Evolutionary conservation across 2,113 vertebrate species (phyloP), one percentile per base, ranked within the genome.

Genomic region (Mohoua ochrocephala): DNA sequence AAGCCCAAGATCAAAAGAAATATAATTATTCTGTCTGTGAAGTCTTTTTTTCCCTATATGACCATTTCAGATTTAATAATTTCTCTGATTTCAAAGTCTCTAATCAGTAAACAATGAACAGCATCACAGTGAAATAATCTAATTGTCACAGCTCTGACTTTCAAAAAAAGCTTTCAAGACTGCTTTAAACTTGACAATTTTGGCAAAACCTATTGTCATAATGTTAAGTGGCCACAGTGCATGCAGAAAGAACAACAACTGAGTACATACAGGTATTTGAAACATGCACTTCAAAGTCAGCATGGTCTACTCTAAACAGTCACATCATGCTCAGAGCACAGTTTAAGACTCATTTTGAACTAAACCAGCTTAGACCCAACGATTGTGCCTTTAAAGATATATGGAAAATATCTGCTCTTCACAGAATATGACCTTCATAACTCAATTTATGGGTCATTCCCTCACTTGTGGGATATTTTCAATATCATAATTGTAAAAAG

Each of bases 381-480:
- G 64, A 84, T 84, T 95, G 74, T 87, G 78, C 31, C 37, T 95
- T 93, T 93, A 63, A 59, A 95, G 69, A 95, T 97, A 86, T 71
- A 91, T 76, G 59, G 53, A 81, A 97, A 93, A 92, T 85, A 86
- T 89, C 45, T 79, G 59, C 75, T 93, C 59, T 87, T 90, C 88
- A 22, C 28, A 96, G 94, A 88, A 57, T 82, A 91, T 91, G 96
- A 97, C 95, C 89, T 97, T 97, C 96, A 86, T 95, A 94, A 91
- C 94, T 98, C 77, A 96, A 96, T 97, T 97, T 95, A 67, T 82
- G 71, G 91, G 95, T 96, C 84, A 96, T 96, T 98, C 92, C 73
- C 84, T 96, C 97, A 96, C 89, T 91, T 78, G 77, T 94, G 87
- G 96, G 80, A 78, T 85, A 91, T 95, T 96, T 92, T 93, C 96